Percentiles rank a stretch among this genome's conserved stretches.
phyloP scores from a whole-genome alignment of 2,888 invertebrate genomes.

The Macrophya annulata region DNA sequence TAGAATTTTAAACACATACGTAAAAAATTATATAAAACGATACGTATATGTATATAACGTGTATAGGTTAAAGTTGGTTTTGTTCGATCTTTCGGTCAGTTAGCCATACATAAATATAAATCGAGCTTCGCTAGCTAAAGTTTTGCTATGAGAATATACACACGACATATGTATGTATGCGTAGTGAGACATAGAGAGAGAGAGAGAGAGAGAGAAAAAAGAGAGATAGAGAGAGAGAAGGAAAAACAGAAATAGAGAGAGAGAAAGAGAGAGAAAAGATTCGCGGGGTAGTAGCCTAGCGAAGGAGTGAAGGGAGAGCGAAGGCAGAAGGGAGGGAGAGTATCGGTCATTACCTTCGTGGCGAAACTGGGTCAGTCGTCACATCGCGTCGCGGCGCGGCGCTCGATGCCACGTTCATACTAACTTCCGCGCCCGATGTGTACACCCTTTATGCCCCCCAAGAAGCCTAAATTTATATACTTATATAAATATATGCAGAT shows the following conservation, averaged over 20 bases:
- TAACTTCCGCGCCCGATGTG: conserved; percentile 49
- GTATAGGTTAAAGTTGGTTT: background rate
- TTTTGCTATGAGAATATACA: background rate
- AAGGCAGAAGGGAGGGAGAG: conserved; percentile 60
- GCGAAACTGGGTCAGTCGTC: conserved; percentile 79
- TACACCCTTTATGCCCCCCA: conserved; percentile 11
- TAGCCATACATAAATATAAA: conserved; percentile 32
- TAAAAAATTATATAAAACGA: background rate
- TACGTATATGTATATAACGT: no score
- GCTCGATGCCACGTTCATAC: conserved; percentile 71
- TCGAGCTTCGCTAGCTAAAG: conserved; percentile 6
- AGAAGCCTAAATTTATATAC: background rate
- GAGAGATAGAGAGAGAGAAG: conserved; percentile 58
- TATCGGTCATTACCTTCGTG: conserved; percentile 80
- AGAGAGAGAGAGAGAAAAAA: conserved; percentile 37
- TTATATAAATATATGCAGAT: conserved; percentile 23
- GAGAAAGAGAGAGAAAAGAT: conserved; percentile 58
- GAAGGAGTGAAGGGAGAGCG: conserved; percentile 47
- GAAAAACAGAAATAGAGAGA: conserved; percentile 56
- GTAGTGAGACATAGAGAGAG: conserved; percentile 55
- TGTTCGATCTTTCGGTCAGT: conserved; percentile 18
- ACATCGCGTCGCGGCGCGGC: conserved; percentile 69
- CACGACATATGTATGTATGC: background rate
- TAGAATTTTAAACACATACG: background rate
- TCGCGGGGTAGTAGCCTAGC: conserved; percentile 38